Percentiles rank a stretch among this genome's conserved stretches.
phyloP scores from a whole-genome alignment of 2,113 vertebrate genomes.

The Lophius piscatorius region DNA sequence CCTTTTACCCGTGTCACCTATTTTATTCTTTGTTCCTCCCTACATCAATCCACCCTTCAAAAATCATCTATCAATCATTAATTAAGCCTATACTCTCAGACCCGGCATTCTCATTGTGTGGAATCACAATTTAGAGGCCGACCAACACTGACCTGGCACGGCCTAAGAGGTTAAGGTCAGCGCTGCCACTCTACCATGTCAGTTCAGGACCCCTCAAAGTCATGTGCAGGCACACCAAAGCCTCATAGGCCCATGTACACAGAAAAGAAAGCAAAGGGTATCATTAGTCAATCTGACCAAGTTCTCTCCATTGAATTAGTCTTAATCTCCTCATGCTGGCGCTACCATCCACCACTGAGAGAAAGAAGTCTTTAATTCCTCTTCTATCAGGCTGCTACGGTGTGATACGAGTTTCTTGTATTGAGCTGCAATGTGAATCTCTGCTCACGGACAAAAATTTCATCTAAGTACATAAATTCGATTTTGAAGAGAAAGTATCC shows the following conservation, averaged over 20 bases:
- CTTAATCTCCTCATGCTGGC: no score
- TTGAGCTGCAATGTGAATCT: no score
- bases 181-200: slow-evolving; percentile 42
- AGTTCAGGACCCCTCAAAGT: slow-evolving; percentile 4
- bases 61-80: slow-evolving; percentile 41
- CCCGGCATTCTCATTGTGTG: slow-evolving; percentile 13
- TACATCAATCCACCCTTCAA: slow-evolving; percentile 30
- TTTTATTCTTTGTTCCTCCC: slow-evolving; percentile 15
- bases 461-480: no score
- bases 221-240: slow-evolving; percentile 17
- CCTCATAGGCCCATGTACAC: background rate
- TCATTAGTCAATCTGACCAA: no score
- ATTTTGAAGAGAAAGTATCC: no score
- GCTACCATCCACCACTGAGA: no score
- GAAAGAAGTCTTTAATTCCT: no score
- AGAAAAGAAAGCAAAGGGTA: no score
- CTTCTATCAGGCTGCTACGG: no score
- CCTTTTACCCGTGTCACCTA: slow-evolving; percentile 15
- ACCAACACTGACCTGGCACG: slow-evolving; percentile 50
- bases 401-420: no score
- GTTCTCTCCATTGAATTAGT: no score
- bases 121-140: slow-evolving; percentile 28
- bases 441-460: no score
- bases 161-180: slow-evolving; percentile 57
- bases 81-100: slow-evolving; percentile 21